These are phyloP conservation scores for Cataglyphis hispanica DNA, from an alignment of 1,140 invertebrate genomes.

Conservation along the genomic window DNA sequence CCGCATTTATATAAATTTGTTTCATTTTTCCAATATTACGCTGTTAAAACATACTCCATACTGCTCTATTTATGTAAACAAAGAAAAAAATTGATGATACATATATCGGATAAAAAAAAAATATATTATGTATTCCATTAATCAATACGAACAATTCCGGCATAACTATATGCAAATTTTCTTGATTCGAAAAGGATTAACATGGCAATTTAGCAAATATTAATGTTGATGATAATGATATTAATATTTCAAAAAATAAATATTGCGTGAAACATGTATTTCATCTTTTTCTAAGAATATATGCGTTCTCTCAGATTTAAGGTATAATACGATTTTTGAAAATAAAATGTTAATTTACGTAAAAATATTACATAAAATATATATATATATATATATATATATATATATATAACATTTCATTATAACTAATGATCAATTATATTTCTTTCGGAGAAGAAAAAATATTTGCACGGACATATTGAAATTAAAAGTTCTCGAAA, in stretches of 20 bases:
- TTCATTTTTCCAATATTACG: neutral
- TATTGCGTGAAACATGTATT: neutral
- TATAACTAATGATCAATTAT: neutral
- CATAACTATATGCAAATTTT: conserved; percentile 33
- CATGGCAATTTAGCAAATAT: conserved; percentile 17
- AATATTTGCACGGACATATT: neutral
- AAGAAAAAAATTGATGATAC: neutral
- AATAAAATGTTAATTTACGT: neutral
- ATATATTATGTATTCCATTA: conserved; percentile 26
- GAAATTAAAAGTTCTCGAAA: conserved; percentile 45
- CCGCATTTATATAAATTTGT: neutral
- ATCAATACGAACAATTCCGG: conserved; percentile 14
- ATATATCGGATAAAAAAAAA: neutral
- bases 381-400: too few species aligned
- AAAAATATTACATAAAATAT: neutral
- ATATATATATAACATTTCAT: too few species aligned
- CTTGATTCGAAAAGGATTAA: conserved; percentile 5
- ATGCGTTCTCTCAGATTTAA: neutral
- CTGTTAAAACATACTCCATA: neutral
- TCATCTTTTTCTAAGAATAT: neutral
- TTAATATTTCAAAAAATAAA: too few species aligned
- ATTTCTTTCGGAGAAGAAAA: neutral
- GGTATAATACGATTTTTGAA: neutral
- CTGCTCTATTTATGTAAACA: neutral
- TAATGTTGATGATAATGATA: neutral